Conservation (phyloP, 2,797 vertebrate genomes). For the Alectoris magna region DNA sequence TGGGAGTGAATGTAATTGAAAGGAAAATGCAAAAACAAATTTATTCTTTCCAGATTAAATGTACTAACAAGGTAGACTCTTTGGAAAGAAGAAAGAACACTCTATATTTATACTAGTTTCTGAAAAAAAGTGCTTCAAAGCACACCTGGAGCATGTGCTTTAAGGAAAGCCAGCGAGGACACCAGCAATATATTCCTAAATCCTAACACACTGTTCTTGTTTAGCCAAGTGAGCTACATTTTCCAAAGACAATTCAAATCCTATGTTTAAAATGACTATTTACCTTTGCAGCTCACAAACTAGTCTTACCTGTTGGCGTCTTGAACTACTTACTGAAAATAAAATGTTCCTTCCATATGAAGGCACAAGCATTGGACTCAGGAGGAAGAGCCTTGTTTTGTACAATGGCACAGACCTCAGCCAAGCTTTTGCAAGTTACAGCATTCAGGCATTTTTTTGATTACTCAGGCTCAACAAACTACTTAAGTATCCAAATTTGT, state of each 20-base stretch:
- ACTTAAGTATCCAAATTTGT: background rate
- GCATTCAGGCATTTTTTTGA: background rate
- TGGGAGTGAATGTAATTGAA: background rate
- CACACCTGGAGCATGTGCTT: background rate
- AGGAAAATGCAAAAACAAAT: background rate
- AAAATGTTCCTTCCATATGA: background rate
- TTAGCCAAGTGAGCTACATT: background rate
- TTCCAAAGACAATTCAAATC: background rate
- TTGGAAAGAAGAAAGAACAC: background rate
- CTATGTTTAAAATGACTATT: background rate
- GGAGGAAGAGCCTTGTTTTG: background rate
- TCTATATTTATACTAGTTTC: background rate
- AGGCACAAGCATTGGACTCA: background rate
- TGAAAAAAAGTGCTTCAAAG: background rate
- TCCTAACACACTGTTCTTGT: background rate
- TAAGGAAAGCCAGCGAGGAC: background rate
- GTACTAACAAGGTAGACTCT: background rate
- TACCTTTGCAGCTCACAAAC: background rate
- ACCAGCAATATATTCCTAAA: background rate
- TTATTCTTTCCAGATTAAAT: conserved; percentile 10
- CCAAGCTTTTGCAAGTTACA: accelerated
- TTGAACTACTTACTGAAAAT: background rate
- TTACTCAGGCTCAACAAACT: background rate
- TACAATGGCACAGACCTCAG: background rate
- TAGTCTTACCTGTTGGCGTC: background rate